Percentiles rank a stretch among this genome's conserved stretches.
phyloP scores from a whole-genome alignment of 1,140 invertebrate genomes.

The Phymastichus coffea region DNA sequence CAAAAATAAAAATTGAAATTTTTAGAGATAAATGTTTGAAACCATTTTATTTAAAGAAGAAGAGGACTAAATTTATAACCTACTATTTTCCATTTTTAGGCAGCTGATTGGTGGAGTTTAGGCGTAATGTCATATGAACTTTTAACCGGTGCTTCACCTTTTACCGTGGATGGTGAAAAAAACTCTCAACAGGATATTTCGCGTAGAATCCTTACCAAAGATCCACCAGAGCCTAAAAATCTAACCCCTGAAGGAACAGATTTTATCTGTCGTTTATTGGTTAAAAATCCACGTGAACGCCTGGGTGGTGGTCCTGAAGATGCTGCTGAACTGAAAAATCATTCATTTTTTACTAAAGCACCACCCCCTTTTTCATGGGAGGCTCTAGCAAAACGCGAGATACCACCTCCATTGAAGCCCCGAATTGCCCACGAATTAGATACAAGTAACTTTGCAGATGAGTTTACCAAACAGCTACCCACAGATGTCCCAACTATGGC shows the following conservation, averaged over 20 bases:
- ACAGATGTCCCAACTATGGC: slow-evolving; percentile 88
- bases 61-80: too few species aligned
- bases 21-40: too few species aligned
- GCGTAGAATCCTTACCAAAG: slow-evolving; percentile 80
- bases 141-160: slow-evolving; percentile 95
- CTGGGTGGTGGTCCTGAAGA: slow-evolving; percentile 80
- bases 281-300: slow-evolving; percentile 84
- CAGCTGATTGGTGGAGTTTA: slow-evolving; percentile 97
- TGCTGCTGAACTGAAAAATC: slow-evolving; percentile 82
- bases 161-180: slow-evolving; percentile 89
- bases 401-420: slow-evolving; percentile 81
- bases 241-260: slow-evolving; percentile 64
- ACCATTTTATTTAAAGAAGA: too few species aligned
- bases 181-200: slow-evolving; percentile 94
- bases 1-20: too few species aligned
- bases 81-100: slow-evolving; percentile 62
- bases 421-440: slow-evolving; percentile 81
- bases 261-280: slow-evolving; percentile 75
- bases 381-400: slow-evolving; percentile 69
- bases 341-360: slow-evolving; percentile 75
- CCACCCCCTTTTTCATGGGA: slow-evolving; percentile 65
- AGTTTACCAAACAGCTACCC: slow-evolving; percentile 89
- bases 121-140: slow-evolving; percentile 96
- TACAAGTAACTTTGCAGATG: slow-evolving; percentile 93
- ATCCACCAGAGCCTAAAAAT: slow-evolving; percentile 80